Base-by-base conservation (phyloP, 2,888 invertebrate genomes). In the Dendrolimus pini region DNA sequence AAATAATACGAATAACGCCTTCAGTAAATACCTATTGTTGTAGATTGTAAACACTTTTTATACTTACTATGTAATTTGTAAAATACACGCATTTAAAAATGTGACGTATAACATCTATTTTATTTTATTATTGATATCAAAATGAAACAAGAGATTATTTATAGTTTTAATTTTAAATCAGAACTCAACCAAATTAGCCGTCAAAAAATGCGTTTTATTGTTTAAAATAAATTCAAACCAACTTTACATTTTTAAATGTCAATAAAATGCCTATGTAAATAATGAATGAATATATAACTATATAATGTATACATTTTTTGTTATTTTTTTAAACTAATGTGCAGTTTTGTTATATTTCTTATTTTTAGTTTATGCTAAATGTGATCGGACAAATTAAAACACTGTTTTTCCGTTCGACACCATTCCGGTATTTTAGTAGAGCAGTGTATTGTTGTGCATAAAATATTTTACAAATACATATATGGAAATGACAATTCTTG, bases 281-380 rank as follows among this genome's bases (percentile, higher is more conserved):
- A 30, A 30, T 30, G 6, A 30, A 30, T 30, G 30, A 30, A 30
- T 30, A 30, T 62, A 60, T 63, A 64, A 67, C 69, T 65, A 57
- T 63, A 63, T 67, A 63, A 65, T 68, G 63, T 66, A 69, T 65
- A 54, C 61, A 60, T 66, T 69, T 64, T 67, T 69, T 59, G 54
- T 66, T 66, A 62, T 65, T 62, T 66, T 69, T 60, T 60, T 67
- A 66, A 57, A 53, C 55, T 68, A 67, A 68, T 61, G 64, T 55
- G 59, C 61, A 66, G 62, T 63, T 64, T 62, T 63, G 60, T 56
- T 56, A 62, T 61, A 61, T 30, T 30, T 6, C 30, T 30, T 53
- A 58, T 55, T 59, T 13, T 66, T 64, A 63, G 66, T 56, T 56
- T 68, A 61, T 63, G 60, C 57, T 58, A 30, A 56, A 56, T 59